Conservation (phyloP, 2,797 vertebrate genomes). For the Falco columbarius region DNA sequence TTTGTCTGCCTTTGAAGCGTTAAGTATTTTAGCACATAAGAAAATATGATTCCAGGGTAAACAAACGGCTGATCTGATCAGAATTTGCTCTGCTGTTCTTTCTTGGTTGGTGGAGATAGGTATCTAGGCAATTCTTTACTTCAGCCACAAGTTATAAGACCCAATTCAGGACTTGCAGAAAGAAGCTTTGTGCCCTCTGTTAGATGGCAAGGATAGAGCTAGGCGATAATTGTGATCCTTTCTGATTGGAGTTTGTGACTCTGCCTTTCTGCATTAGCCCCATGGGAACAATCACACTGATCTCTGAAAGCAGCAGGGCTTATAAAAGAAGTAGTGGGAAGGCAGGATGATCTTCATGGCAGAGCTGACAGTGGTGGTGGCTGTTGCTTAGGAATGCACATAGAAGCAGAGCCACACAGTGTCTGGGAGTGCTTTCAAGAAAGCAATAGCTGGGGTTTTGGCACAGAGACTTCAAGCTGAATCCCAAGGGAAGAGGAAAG, state of each 20-base stretch:
- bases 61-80: not conserved
- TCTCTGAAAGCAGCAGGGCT: not conserved
- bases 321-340: conserved; percentile 21
- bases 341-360: not conserved
- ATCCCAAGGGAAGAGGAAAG: not conserved
- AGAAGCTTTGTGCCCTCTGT: not conserved
- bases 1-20: not conserved
- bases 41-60: not conserved
- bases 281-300: not conserved
- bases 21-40: not conserved
- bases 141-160: not conserved
- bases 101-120: not conserved
- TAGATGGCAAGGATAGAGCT: not conserved
- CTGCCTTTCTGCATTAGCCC: not conserved
- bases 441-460: not conserved
- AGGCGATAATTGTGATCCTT: not conserved
- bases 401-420: not conserved
- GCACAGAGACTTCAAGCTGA: not conserved
- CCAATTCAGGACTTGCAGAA: not conserved
- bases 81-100: not conserved
- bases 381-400: conserved; percentile 41
- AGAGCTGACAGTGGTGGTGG: not conserved
- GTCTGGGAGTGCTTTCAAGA: not conserved
- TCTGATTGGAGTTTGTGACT: not conserved
- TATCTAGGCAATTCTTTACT: not conserved